Evolutionary conservation across 1,140 invertebrate genomes (phyloP).

Genomic region (Lutraria rhynchaena): DNA sequence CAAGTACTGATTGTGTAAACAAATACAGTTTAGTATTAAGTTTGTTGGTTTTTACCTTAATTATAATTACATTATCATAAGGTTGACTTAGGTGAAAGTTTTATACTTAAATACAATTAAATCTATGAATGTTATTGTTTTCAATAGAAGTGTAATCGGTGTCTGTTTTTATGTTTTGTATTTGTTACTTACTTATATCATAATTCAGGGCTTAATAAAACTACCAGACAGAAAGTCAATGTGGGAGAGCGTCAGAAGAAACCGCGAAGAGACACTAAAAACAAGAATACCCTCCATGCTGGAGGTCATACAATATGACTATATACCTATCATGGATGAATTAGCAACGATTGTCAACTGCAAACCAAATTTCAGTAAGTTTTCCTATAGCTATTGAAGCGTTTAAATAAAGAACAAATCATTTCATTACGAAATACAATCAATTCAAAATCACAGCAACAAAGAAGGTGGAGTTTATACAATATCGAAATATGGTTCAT

Average conservation of each 20-base stretch:
- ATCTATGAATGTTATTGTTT: no score
- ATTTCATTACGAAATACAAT: neutral
- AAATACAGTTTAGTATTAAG: no score
- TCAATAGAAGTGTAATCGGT: no score
- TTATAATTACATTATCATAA: no score
- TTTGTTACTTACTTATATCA: no score
- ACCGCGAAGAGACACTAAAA: constrained; percentile 35
- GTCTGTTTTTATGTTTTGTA: no score
- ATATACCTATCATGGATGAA: constrained; percentile 81
- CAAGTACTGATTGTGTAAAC: no score
- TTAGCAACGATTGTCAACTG: constrained; percentile 79
- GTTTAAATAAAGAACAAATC: no score
- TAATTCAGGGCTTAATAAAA: constrained; percentile 21
- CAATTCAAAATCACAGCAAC: neutral
- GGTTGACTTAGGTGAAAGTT: no score
- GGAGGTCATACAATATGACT: constrained; percentile 78
- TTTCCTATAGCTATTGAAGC: no score
- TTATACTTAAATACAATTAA: no score
- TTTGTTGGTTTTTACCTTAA: no score
- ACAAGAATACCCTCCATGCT: constrained; percentile 32
- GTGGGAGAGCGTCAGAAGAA: constrained; percentile 43
- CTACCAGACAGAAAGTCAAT: constrained; percentile 60
- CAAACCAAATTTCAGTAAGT: constrained; percentile 76
- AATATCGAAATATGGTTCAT: neutral
- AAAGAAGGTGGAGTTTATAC: neutral